phyloP scores from a whole-genome alignment of 2,113 vertebrate genomes.

The Romanogobio albipinnatus region DNA sequence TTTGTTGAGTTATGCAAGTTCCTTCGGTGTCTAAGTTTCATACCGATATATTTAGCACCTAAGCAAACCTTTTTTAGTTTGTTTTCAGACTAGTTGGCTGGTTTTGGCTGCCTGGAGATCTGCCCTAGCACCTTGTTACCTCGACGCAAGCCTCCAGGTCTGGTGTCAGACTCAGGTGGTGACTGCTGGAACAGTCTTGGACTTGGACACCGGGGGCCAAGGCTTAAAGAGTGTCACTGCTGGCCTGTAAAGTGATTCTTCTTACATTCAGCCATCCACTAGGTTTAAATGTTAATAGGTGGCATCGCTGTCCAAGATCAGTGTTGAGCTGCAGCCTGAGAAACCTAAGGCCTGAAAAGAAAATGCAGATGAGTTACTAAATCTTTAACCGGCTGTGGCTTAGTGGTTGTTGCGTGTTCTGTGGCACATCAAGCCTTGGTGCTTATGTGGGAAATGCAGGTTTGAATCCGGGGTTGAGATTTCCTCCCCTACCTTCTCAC shows the following conservation, averaged over 20 bases:
- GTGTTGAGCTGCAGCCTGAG: slow-evolving; percentile 31
- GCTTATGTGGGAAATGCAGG: background rate
- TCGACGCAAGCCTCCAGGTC: slow-evolving; percentile 30
- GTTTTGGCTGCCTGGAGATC: slow-evolving; percentile 29
- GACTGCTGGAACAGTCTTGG: slow-evolving; percentile 48
- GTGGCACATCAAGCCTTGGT: background rate
- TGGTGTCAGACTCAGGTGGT: slow-evolving; percentile 45
- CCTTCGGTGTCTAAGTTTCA: background rate
- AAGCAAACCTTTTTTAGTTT: slow-evolving; percentile 3
- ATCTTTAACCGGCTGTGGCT: slow-evolving; percentile 2
- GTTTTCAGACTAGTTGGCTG: slow-evolving; percentile 33
- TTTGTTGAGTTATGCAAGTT: slow-evolving; percentile 1
- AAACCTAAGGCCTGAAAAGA: slow-evolving; percentile 29
- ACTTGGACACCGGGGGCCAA: slow-evolving; percentile 29
- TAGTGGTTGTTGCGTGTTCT: background rate
- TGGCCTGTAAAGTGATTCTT: slow-evolving; percentile 57
- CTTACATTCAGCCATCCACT: slow-evolving; percentile 38
- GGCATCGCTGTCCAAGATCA: slow-evolving; percentile 44
- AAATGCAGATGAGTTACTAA: slow-evolving; percentile 15
- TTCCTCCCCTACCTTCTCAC: background rate
- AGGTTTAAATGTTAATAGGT: slow-evolving; percentile 59
- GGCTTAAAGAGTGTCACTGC: slow-evolving; percentile 41
- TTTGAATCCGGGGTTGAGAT: background rate
- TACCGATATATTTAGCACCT: background rate
- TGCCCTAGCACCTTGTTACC: slow-evolving; percentile 39